Percentiles rank a stretch among this genome's conserved stretches.
phyloP scores from a whole-genome alignment of 2,888 invertebrate species.

The Melinaea menophilus region DNA sequence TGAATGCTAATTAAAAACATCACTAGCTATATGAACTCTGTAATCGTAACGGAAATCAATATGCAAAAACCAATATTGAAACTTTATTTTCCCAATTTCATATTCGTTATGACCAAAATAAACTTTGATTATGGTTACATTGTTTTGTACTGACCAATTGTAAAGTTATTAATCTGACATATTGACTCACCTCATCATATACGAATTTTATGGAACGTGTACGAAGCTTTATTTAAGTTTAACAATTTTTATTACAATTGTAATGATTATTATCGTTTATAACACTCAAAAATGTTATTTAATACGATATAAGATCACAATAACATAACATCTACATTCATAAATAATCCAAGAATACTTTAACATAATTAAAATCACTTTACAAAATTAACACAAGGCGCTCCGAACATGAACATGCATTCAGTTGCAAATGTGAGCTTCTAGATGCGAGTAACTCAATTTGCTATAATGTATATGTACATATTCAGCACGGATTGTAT shows the following conservation, averaged over 20 bases:
- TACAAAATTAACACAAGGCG: not conserved
- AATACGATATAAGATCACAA: too few relatives aligned
- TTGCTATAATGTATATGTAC: slow-evolving; percentile 3
- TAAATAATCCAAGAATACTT: not conserved
- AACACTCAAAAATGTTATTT: too few relatives aligned
- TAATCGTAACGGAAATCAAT: not conserved
- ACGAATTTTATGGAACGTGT: not conserved
- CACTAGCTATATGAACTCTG: too few relatives aligned
- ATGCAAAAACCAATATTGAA: not conserved
- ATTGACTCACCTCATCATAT: not conserved
- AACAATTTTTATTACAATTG: too few relatives aligned
- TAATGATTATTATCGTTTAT: too few relatives aligned
- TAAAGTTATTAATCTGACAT: not conserved
- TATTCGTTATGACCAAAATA: not conserved
- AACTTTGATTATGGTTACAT: not conserved
- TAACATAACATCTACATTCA: not conserved
- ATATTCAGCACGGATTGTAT: not conserved
- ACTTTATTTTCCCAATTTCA: not conserved
- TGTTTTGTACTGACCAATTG: not conserved
- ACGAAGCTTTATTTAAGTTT: not conserved
- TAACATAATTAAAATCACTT: not conserved
- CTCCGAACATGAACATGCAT: slow-evolving; percentile 1
- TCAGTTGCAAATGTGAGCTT: not conserved
- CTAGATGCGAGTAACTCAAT: slow-evolving; percentile 2
- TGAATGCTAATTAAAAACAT: too few relatives aligned